Evolutionary conservation across 2,888 invertebrate genomes (phyloP).

Genomic region (Podotricha telesiphe): DNA sequence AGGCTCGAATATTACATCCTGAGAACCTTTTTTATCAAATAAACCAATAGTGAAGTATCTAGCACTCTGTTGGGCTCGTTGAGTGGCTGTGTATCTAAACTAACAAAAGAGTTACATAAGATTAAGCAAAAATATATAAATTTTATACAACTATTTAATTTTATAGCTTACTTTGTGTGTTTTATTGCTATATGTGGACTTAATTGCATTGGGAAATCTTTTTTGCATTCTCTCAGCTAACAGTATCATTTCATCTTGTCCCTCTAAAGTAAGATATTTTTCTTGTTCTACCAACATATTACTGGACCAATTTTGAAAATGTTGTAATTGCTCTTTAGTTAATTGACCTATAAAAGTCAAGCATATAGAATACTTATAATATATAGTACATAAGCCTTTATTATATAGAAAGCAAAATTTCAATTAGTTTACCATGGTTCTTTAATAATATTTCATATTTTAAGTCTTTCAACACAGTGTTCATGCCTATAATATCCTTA

Average conservation of each 20-base stretch:
- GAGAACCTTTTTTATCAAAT: constrained; percentile 86
- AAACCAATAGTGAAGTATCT: constrained; percentile 89
- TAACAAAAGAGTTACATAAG: constrained; percentile 61
- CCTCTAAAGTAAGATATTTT: constrained; percentile 87
- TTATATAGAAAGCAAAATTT: neutral
- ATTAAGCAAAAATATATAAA: constrained; percentile 25
- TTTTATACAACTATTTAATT: neutral
- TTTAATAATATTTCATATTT: constrained; percentile 81
- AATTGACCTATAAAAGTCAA: constrained; percentile 62
- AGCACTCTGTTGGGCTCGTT: constrained; percentile 90
- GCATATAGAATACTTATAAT: too few species aligned
- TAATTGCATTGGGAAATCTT: constrained; percentile 86
- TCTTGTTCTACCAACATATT: constrained; percentile 78
- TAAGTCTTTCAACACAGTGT: constrained; percentile 77
- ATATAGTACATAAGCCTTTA: too few species aligned
- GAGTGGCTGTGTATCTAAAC: constrained; percentile 91
- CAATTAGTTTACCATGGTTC: constrained; percentile 69
- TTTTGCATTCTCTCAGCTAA: constrained; percentile 89
- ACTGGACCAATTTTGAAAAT: constrained; percentile 85
- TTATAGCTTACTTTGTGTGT: constrained; percentile 78
- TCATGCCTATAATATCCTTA: constrained; percentile 82
- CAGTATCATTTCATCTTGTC: constrained; percentile 88
- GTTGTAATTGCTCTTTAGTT: constrained; percentile 64
- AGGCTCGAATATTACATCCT: constrained; percentile 86
- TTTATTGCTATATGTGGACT: constrained; percentile 83